Conservation (phyloP, 2,113 vertebrate genomes). For the Tylochromis polylepis region DNA sequence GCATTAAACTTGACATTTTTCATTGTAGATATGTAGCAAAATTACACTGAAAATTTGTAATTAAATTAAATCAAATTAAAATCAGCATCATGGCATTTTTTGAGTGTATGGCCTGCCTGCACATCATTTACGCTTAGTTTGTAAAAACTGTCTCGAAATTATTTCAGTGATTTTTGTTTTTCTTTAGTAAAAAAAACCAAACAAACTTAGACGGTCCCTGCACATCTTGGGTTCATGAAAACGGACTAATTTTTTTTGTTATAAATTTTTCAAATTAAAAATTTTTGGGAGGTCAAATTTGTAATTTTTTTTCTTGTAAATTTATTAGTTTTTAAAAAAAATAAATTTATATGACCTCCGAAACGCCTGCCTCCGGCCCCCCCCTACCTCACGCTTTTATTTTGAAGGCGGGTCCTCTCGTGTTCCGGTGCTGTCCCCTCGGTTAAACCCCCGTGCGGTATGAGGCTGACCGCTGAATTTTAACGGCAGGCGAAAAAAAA, state of each 20-base stretch:
- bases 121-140: not conserved
- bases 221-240: no score
- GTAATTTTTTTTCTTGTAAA: not conserved
- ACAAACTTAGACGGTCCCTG: fast-evolving
- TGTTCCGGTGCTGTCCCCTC: conserved; percentile 29
- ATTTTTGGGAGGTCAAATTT: not conserved
- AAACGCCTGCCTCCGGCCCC: not conserved
- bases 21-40: not conserved
- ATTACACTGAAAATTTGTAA: not conserved
- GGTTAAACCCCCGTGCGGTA: not conserved
- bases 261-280: fast-evolving
- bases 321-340: not conserved
- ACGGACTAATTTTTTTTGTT: no score
- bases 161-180: not conserved
- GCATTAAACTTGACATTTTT: not conserved
- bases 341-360: not conserved
- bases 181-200: not conserved
- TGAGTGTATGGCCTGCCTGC: not conserved
- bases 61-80: not conserved
- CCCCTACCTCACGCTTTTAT: not conserved
- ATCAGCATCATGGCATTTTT: not conserved
- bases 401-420: conserved; percentile 23
- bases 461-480: not conserved
- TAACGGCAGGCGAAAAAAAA: not conserved
- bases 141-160: not conserved